These are phyloP conservation scores for Globodera ellingtonae DNA, from an alignment of 1,140 invertebrate genomes.

Conservation along the genomic window DNA sequence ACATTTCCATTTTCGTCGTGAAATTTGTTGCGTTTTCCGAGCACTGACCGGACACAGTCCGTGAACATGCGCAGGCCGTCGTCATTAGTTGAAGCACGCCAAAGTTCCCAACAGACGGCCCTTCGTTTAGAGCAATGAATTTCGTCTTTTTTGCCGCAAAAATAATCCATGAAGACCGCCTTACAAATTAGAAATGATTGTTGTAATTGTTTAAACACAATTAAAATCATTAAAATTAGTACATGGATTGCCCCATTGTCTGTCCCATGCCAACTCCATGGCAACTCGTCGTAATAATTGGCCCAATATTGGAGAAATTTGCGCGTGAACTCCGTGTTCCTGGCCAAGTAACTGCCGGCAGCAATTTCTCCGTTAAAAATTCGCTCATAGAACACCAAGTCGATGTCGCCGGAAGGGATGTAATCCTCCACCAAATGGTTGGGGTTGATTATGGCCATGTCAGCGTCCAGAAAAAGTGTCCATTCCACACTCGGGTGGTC, in stretches of 20 bases:
- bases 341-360: constrained; percentile 48
- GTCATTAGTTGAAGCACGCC: constrained; percentile 40
- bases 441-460: constrained; percentile 54
- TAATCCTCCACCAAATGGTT: constrained; percentile 52
- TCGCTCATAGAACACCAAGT: constrained; percentile 50
- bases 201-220: not conserved
- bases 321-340: constrained; percentile 38
- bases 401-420: constrained; percentile 19
- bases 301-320: constrained; percentile 43
- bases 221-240: constrained; percentile 25
- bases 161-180: constrained; percentile 46
- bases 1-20: constrained; percentile 13
- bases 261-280: constrained; percentile 53
- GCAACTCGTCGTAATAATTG: constrained; percentile 41
- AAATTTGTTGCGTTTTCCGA: constrained; percentile 41
- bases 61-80: constrained; percentile 38
- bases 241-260: constrained; percentile 56
- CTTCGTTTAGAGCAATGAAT: constrained; percentile 15
- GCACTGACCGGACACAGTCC: constrained; percentile 43
- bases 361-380: constrained; percentile 53
- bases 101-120: constrained; percentile 26
- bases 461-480: constrained; percentile 53
- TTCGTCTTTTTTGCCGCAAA: constrained; percentile 27
- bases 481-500: constrained; percentile 34
- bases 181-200: constrained; percentile 46